Evolutionary conservation across 2,113 vertebrate genomes (phyloP).

Genomic region (Proteles cristata): DNA sequence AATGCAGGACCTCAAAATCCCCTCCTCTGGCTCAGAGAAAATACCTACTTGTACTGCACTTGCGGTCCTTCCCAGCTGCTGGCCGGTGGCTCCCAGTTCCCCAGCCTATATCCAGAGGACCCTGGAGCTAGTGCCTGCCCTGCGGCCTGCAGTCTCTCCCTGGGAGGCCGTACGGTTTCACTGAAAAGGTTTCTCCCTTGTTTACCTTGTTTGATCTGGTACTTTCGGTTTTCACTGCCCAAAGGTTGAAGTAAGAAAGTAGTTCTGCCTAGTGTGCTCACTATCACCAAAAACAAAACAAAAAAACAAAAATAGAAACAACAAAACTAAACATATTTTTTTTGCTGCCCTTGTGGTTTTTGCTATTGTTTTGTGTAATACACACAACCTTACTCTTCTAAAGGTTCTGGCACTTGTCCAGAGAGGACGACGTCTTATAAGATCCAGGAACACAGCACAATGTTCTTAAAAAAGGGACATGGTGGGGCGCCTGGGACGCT

Average conservation of each 20-base stretch:
- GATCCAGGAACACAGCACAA: not conserved
- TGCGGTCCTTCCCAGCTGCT: not conserved
- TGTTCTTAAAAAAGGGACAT: not conserved
- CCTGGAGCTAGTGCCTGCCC: not conserved
- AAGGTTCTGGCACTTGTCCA: not conserved
- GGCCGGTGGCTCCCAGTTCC: not conserved
- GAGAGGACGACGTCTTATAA: not conserved
- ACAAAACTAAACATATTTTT: not conserved
- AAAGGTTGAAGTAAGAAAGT: not conserved
- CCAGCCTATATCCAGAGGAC: not conserved
- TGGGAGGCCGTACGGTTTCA: not conserved
- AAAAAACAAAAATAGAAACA: not conserved
- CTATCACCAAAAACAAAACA: not conserved
- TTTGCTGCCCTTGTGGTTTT: not conserved
- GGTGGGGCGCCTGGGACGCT: too few species aligned
- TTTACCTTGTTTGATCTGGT: not conserved
- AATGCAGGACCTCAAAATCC: conserved; percentile 48
- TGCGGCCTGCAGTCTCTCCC: not conserved
- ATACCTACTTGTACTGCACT: not conserved
- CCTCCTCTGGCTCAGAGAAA: not conserved
- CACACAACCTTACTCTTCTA: not conserved
- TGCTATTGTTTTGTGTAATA: not conserved
- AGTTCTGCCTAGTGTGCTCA: not conserved
- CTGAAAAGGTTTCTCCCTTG: not conserved
- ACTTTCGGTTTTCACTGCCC: not conserved